Percentiles rank a stretch among this genome's conserved stretches.
Evolutionary conservation across 1,140 invertebrate genomes (phyloP).

Genomic region (Aphelenchoides fujianensis): DNA sequence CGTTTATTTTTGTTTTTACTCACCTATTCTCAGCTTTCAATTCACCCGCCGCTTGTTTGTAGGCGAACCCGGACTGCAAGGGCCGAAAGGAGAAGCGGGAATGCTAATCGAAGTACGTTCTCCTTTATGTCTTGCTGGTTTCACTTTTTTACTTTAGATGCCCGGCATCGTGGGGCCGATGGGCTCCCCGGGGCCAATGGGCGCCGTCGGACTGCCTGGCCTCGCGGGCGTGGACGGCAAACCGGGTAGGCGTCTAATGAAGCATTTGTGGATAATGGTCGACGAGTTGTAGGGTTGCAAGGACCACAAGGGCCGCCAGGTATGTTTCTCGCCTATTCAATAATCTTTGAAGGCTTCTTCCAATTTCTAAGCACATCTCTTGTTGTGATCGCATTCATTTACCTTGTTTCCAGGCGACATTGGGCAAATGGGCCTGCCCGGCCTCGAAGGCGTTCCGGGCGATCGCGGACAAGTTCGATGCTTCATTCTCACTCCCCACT

Average conservation of each 20-base stretch:
- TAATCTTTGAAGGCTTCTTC: no score
- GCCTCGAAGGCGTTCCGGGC: neutral
- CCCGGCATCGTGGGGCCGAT: neutral
- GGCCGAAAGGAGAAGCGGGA: neutral
- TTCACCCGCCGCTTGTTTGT: no score
- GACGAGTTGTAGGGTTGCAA: neutral
- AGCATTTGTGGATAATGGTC: neutral
- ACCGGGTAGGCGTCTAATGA: neutral
- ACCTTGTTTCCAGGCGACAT: neutral
- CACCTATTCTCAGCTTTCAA: no score
- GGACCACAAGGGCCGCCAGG: slow-evolving; percentile 7
- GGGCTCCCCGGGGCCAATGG: no score
- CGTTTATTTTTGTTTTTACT: no score
- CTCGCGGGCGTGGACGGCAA: slow-evolving; percentile 6
- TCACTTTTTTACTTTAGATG: neutral
- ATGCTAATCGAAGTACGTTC: neutral
- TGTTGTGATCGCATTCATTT: neutral
- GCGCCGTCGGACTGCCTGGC: neutral
- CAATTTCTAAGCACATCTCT: neutral
- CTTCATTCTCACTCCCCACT: no score
- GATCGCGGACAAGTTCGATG: no score
- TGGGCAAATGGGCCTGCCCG: neutral
- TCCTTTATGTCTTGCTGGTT: neutral
- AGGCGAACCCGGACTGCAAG: slow-evolving; percentile 6
- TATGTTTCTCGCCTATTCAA: neutral